Conservation (phyloP, 37 sponge, comb jelly and placozoan species). For the Bolinopsis microptera region DNA sequence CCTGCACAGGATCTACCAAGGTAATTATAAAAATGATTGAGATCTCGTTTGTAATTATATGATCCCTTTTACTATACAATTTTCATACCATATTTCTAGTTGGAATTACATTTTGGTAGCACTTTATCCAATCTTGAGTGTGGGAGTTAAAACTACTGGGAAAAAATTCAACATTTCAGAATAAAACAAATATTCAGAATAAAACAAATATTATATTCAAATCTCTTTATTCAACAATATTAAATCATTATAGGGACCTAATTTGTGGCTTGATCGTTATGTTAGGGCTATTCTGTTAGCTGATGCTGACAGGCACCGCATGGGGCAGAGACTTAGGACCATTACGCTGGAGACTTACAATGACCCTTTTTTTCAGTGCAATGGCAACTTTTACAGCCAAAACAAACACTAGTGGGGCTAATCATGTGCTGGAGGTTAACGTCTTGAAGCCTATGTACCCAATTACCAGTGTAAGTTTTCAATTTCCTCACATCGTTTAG, state of each 20-base stretch:
- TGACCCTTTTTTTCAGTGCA: constrained; percentile 30
- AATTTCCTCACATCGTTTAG: no score
- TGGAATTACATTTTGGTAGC: no score
- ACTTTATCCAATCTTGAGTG: neutral
- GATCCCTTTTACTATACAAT: neutral
- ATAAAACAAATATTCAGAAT: neutral
- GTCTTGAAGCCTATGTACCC: constrained; percentile 57
- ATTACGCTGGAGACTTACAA: no score
- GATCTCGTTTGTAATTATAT: neutral
- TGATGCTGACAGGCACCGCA: no score
- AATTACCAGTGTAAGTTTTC: constrained; percentile 34
- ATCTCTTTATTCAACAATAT: neutral
- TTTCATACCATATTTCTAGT: no score
- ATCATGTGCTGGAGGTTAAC: constrained; percentile 56
- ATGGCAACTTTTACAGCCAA: constrained; percentile 12
- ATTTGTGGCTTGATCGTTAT: no score
- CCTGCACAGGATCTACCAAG: constrained; percentile 61
- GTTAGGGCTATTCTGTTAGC: no score
- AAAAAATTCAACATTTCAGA: no score
- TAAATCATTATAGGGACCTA: no score
- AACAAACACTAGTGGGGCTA: neutral
- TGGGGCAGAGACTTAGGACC: no score
- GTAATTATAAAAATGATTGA: neutral
- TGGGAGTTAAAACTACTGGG: no score
- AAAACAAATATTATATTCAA: neutral